phyloP scores from a whole-genome alignment of 2,888 invertebrate genomes.

The Rhabditoides inermis region DNA sequence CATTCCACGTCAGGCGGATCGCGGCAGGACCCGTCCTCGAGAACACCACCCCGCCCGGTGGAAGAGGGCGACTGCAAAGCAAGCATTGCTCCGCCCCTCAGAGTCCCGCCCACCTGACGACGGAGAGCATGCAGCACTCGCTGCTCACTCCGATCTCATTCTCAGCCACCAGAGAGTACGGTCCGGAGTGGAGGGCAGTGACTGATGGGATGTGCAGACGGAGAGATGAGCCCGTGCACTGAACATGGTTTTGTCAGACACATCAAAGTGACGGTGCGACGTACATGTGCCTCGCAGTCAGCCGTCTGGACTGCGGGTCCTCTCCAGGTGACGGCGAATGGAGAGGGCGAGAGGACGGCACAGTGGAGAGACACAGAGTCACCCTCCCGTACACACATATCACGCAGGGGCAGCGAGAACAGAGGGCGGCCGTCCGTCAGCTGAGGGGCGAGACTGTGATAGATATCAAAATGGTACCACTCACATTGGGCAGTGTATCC shows the following conservation, averaged over 20 bases:
- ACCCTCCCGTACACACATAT: slow-evolving; percentile 4
- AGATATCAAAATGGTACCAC: background rate
- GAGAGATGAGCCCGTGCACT: slow-evolving; percentile 11
- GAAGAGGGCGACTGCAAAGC: background rate
- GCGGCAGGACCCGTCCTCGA: slow-evolving; percentile 13
- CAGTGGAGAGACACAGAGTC: background rate
- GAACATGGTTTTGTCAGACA: background rate
- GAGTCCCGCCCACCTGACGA: slow-evolving; percentile 5
- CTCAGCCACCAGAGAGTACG: slow-evolving; percentile 23
- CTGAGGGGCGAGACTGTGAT: slow-evolving; percentile 1
- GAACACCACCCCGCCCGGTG: background rate
- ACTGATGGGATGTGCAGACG: slow-evolving; percentile 15
- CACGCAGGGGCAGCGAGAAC: slow-evolving; percentile 2
- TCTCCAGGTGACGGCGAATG: slow-evolving; percentile 20
- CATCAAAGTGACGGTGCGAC: background rate
- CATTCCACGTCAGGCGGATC: slow-evolving; percentile 24
- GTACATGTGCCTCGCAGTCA: slow-evolving; percentile 9
- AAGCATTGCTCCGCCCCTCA: background rate
- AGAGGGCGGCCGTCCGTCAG: slow-evolving; percentile 8
- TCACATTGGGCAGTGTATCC: background rate
- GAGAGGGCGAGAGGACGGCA: background rate
- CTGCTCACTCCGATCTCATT: slow-evolving; percentile 22
- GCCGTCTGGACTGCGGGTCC: slow-evolving; percentile 22
- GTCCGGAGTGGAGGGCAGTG: slow-evolving; percentile 14
- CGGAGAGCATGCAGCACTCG: slow-evolving; percentile 14